phyloP scores from a whole-genome alignment of 2,888 invertebrate genomes.

The Athetis lepigone region DNA sequence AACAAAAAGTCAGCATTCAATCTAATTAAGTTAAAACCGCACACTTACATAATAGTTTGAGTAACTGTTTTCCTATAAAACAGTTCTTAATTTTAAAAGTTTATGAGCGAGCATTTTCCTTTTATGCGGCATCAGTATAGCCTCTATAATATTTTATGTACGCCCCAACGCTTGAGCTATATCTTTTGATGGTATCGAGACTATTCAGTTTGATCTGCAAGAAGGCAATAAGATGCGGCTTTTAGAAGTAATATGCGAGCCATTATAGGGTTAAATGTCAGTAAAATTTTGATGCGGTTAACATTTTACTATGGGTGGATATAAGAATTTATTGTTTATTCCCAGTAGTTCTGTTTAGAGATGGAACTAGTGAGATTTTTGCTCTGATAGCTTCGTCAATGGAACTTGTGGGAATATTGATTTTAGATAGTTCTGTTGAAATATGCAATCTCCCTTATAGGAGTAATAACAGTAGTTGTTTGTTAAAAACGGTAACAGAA shows the following conservation, averaged over 20 bases:
- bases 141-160: constrained; percentile 56
- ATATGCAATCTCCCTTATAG: too few species aligned
- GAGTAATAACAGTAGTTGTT: too few species aligned
- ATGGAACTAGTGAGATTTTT: too few species aligned
- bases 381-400: too few species aligned
- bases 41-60: constrained; percentile 30
- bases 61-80: constrained; percentile 44
- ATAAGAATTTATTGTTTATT: too few species aligned
- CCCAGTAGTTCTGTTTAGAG: too few species aligned
- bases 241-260: constrained; percentile 15
- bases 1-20: too few species aligned
- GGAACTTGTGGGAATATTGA: too few species aligned
- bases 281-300: neutral
- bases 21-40: too few species aligned
- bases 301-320: neutral
- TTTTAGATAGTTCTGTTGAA: too few species aligned
- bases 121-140: constrained; percentile 45
- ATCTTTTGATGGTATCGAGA: constrained; percentile 47
- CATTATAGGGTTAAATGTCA: constrained; percentile 4
- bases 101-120: constrained; percentile 38
- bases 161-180: constrained; percentile 29
- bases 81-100: constrained; percentile 54
- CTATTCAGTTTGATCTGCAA: constrained; percentile 50
- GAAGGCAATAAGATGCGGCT: constrained; percentile 36
- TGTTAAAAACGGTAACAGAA: too few species aligned